Evolutionary conservation across 2,113 vertebrate genomes (phyloP).

Genomic region (Laticauda laticaudata): DNA sequence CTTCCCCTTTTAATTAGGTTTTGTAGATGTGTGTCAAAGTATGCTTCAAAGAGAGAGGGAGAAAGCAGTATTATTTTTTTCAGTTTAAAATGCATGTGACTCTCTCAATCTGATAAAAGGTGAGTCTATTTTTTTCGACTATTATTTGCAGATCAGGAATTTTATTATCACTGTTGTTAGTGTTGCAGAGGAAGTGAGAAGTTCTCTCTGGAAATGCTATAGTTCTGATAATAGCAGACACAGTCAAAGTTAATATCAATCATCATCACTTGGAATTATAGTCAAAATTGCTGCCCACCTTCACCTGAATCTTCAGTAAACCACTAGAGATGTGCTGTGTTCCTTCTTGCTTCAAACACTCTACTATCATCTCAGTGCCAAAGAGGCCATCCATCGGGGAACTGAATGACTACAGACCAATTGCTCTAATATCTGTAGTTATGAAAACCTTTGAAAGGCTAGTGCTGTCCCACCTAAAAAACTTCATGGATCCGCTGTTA

Average conservation of each 20-base stretch:
- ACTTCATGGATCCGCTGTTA: too few species aligned
- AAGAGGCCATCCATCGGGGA: too few species aligned
- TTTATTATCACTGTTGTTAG: neutral
- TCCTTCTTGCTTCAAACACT: too few species aligned
- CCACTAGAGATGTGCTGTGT: too few species aligned
- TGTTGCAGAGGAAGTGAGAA: neutral
- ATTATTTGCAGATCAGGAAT: neutral
- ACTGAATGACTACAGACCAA: too few species aligned
- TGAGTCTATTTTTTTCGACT: neutral
- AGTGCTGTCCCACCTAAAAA: too few species aligned
- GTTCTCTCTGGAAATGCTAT: neutral
- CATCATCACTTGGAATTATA: slow-evolving; percentile 17
- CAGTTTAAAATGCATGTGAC: neutral
- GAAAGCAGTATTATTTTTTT: neutral
- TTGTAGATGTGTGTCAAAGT: neutral
- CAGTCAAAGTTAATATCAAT: neutral
- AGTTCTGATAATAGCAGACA: neutral
- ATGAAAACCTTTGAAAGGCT: too few species aligned
- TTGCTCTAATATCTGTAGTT: too few species aligned
- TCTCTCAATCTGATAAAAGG: neutral
- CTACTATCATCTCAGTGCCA: too few species aligned
- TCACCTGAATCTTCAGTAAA: too few species aligned
- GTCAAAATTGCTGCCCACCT: neutral
- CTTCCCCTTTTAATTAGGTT: neutral
- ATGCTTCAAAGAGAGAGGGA: neutral